These are phyloP conservation scores for Hartigia nigra DNA, from an alignment of 2,888 invertebrate species.

Conservation along the genomic window DNA sequence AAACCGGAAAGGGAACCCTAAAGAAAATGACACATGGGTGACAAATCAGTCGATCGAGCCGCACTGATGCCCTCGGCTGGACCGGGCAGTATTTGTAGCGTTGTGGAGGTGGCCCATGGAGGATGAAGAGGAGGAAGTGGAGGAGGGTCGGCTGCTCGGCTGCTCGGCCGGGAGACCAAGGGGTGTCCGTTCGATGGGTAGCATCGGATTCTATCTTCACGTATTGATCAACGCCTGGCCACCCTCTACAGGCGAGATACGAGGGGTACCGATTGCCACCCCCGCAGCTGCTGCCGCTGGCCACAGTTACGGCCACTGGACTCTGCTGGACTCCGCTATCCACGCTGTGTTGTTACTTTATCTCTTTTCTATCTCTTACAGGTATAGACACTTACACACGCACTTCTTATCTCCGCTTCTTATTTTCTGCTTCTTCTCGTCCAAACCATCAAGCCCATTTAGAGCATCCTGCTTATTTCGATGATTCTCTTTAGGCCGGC, in stretches of 20 bases:
- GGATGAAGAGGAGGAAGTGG: background rate
- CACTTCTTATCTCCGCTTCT: background rate
- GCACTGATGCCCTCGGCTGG: conserved; percentile 49
- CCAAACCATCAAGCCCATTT: background rate
- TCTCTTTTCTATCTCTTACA: background rate
- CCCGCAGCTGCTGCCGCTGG: conserved; percentile 57
- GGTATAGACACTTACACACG: background rate
- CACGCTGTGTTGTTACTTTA: conserved; percentile 34
- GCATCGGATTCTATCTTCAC: conserved; percentile 67
- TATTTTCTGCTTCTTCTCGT: background rate
- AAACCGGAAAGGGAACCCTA: background rate
- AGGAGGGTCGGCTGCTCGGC: background rate
- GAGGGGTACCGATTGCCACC: conserved; percentile 54
- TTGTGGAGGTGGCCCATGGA: conserved; percentile 35
- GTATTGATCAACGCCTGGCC: conserved; percentile 67
- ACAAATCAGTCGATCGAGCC: conserved; percentile 63
- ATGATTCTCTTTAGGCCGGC: background rate
- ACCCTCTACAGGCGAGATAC: conserved; percentile 45
- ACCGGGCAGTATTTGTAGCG: conserved; percentile 45
- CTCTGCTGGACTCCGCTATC: conserved; percentile 53
- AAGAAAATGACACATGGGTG: conserved; percentile 61
- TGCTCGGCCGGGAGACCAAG: conserved; percentile 21
- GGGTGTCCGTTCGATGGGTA: conserved; percentile 54
- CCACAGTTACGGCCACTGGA: conserved; percentile 64
- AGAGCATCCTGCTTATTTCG: background rate